Evolutionary conservation across 2,888 invertebrate genomes (phyloP).

Genomic region (Megastigmus dorsalis): DNA sequence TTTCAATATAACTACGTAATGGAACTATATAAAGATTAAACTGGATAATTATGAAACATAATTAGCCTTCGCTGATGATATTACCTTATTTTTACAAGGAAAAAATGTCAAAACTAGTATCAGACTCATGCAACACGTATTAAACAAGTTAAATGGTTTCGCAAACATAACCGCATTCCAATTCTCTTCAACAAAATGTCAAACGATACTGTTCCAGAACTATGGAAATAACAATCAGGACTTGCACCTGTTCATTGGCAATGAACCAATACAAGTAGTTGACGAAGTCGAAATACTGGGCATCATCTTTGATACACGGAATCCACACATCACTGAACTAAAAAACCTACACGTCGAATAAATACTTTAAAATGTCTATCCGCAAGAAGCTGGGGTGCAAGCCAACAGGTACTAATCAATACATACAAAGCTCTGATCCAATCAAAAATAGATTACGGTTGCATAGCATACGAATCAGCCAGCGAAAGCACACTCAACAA

Average conservation of each 20-base stretch:
- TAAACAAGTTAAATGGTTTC: not conserved
- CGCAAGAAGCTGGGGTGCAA: not conserved
- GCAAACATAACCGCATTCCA: not conserved
- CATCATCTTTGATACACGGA: no score
- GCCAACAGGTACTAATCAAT: not conserved
- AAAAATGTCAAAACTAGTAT: not conserved
- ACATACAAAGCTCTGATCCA: not conserved
- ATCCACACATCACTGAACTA: not conserved
- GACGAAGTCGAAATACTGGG: not conserved
- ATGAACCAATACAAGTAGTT: not conserved
- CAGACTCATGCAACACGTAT: not conserved
- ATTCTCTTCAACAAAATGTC: not conserved
- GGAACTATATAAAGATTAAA: no score
- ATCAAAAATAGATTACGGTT: slow-evolving; percentile 1
- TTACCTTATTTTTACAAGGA: not conserved
- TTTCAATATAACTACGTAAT: no score
- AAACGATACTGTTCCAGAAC: not conserved
- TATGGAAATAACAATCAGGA: not conserved
- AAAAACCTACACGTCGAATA: not conserved
- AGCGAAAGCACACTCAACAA: not conserved
- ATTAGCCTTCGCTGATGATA: not conserved
- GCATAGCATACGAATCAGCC: not conserved
- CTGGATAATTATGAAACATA: no score
- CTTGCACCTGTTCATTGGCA: not conserved
- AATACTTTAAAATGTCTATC: not conserved